Conservation (phyloP, 2,888 invertebrate species). For the Ellobium chinense region DNA sequence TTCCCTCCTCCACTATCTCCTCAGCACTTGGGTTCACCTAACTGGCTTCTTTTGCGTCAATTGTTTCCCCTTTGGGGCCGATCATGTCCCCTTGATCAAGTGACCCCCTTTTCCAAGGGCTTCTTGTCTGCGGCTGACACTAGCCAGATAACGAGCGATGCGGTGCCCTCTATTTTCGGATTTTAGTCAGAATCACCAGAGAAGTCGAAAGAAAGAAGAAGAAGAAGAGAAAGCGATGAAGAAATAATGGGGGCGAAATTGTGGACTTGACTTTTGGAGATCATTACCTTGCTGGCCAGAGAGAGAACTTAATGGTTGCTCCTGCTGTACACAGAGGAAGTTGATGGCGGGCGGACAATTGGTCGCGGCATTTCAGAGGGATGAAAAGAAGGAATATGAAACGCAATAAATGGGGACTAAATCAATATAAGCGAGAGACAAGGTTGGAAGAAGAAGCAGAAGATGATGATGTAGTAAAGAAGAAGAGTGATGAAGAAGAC, state of each 20-base stretch:
- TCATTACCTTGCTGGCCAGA: no score
- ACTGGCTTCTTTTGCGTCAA: not conserved
- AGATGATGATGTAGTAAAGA: not conserved
- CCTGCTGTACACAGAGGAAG: not conserved
- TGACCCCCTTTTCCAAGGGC: not conserved
- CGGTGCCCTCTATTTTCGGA: no score
- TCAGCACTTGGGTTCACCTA: not conserved
- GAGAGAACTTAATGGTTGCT: no score
- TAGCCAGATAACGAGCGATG: not conserved
- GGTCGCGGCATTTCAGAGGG: no score
- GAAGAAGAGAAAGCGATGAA: constrained; percentile 11
- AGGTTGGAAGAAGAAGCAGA: not conserved
- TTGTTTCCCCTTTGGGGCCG: not conserved
- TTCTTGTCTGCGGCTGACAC: not conserved
- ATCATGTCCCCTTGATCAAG: not conserved
- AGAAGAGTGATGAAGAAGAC: not conserved
- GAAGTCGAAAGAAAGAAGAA: not conserved
- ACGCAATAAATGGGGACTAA: no score
- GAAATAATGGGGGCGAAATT: not conserved
- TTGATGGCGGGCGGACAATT: not conserved
- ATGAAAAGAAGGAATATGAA: not conserved
- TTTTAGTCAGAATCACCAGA: not conserved
- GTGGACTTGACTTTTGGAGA: no score
- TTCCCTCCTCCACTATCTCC: not conserved
- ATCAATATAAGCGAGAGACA: not conserved